A percentile compares a stretch with the other conserved stretches of the same genome.
Conservation (phyloP, 2,888 invertebrate species). For the Aleiodes alternator region DNA sequence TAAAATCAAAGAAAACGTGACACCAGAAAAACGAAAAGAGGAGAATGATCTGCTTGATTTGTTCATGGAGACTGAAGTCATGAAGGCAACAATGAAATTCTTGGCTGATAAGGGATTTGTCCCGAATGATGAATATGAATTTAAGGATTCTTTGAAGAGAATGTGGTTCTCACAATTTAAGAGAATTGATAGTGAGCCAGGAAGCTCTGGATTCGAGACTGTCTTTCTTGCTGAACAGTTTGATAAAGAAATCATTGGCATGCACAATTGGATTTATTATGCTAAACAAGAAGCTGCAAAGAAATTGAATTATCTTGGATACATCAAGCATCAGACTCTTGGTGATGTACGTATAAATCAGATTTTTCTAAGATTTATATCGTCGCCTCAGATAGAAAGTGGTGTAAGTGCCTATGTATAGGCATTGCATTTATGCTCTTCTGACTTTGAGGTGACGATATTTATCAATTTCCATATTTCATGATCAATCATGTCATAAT, state of each 20-base stretch:
- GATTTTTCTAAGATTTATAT: background rate
- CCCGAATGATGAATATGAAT: constrained; percentile 76
- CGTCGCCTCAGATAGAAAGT: too few relatives aligned
- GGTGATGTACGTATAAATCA: constrained; percentile 80
- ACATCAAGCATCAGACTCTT: constrained; percentile 83
- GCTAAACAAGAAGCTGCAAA: constrained; percentile 85
- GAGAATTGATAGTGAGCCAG: constrained; percentile 84
- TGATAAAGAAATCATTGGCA: constrained; percentile 83
- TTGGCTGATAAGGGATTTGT: constrained; percentile 78
- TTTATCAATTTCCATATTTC: too few relatives aligned
- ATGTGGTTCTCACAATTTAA: constrained; percentile 91
- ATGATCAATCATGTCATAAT: too few relatives aligned
- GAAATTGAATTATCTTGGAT: constrained; percentile 88
- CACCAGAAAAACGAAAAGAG: constrained; percentile 84
- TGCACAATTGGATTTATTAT: constrained; percentile 95
- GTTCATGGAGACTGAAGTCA: constrained; percentile 85
- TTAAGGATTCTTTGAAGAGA: constrained; percentile 83
- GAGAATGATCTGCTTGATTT: constrained; percentile 88
- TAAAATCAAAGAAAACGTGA: constrained; percentile 84
- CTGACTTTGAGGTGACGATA: too few relatives aligned
- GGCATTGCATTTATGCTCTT: too few relatives aligned
- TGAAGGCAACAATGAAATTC: constrained; percentile 84
- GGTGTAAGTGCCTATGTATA: too few relatives aligned
- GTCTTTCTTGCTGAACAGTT: constrained; percentile 89
- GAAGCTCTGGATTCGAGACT: constrained; percentile 95